Evolutionary conservation across 2,113 vertebrate genomes (phyloP).

Genomic region (Craseonycteris thonglongyai): DNA sequence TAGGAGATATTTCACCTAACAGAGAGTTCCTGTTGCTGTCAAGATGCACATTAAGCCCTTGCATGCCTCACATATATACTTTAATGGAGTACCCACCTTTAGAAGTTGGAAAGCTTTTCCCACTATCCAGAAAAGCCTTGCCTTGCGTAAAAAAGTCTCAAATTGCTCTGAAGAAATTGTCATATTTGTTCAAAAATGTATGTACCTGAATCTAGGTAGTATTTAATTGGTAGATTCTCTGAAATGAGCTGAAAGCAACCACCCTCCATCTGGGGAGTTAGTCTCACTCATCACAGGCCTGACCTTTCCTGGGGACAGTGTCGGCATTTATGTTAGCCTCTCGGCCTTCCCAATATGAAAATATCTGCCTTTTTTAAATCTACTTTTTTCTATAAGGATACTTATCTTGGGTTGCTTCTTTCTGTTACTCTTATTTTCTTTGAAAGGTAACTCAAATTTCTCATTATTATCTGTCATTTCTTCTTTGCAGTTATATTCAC

Average conservation of each 20-base stretch:
- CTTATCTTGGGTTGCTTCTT: neutral
- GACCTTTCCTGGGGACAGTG: neutral
- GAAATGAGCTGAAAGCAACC: neutral
- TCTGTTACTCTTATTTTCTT: conserved; percentile 11
- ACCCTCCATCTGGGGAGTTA: neutral
- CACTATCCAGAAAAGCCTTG: neutral
- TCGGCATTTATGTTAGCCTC: neutral
- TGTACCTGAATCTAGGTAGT: neutral
- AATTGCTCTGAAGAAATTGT: neutral
- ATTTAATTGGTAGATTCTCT: neutral
- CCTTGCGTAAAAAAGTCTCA: neutral
- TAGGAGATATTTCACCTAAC: neutral
- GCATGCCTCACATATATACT: neutral
- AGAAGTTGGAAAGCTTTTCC: neutral
- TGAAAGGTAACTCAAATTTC: conserved; percentile 38
- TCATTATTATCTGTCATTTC: neutral
- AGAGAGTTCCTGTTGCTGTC: neutral
- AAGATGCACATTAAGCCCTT: neutral
- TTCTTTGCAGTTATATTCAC: conserved; percentile 22
- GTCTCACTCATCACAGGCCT: neutral
- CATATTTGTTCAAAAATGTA: conserved; percentile 11
- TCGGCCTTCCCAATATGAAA: neutral
- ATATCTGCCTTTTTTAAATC: neutral
- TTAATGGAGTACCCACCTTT: neutral
- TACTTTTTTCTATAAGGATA: neutral